Evolutionary conservation across 2,797 vertebrate species (phyloP), one percentile per base, ranked within the genome.

Genomic region (Chelmon rostratus): DNA sequence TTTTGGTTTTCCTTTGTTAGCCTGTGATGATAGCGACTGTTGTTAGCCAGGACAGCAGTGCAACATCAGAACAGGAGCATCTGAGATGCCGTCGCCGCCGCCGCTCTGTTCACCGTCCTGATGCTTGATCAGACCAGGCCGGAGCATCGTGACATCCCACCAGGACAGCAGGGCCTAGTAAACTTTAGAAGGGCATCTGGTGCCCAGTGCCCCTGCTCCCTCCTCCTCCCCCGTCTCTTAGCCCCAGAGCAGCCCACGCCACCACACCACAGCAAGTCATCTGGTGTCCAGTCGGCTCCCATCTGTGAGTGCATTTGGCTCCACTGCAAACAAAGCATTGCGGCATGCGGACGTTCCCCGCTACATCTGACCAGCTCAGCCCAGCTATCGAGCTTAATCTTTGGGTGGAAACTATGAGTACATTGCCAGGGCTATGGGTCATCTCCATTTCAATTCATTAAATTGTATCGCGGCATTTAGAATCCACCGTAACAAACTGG

Each of bases 241-340:
- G 82, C 75, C 77, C 81, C 80, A 79, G 68, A 88, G 81, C 86
- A 84, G 85, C 84, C 82, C 69, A 71, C 46, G 63, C 66, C 83
- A 71, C 86, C 86, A 76, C 81, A 68, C 64, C 76, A 69, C 68
- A 81, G 78, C 86, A 64, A 85, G 91, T 92, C 91, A 92, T 93
- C 89, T 92, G 92, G 86, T 88, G 88, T 88, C 86, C 87, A 89
- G 79, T 91, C 74, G 8, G 85, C 85, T 83, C 79, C 85, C 85
- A 86, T 93, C 88, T 91, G 89, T 77, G 81, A 83, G 64, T 35
- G 77, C 70, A 74, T 88, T 90, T 89, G 88, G 89, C 90, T 75
- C 73, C 21, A 6, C 74, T 85, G 86, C 88, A 92, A 91, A 89
- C 86, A 88, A 90, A 88, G 79, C 84, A 75, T 52, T 72, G 73